Base-by-base conservation (phyloP, 2,797 vertebrate genomes). In the Rhadinocentrus ornatus region DNA sequence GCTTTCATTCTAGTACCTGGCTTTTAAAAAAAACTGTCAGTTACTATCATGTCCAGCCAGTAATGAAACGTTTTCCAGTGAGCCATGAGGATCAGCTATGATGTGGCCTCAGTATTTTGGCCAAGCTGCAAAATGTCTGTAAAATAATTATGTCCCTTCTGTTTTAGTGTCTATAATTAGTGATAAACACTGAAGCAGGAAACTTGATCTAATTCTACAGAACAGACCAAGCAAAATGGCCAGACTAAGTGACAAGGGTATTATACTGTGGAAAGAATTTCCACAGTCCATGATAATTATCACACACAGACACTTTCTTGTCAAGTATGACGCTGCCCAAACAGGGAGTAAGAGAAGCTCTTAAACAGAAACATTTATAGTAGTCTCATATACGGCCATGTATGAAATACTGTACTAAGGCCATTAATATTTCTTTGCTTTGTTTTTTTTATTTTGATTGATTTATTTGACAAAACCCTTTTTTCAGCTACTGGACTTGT, bases 131-230 rank as follows among this genome's bases (percentile, higher is more conserved):
- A 71, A 78, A 74, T 78, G 78, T 85, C 81, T 46, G 66, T 66
- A 73, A 78, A 84, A 83, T 50, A 81, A 91, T 86, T 86, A 85
- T 72, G 75, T 69, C 77, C 91, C 90, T 89, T 91, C 88, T 92
- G 86, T 74, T 89, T 76, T 74, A 69, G 74, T 81, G 76, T 87
- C 91, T 90, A 89, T 85, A 91, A 92, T 92, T 90, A 84, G 73
- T 72, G 77, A 73, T 81, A 86, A 92, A 92, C 57, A 63, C 68
- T 65, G 77, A 78, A 72, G 52, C 62, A 48, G 77, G 64, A 58
- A 71, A 77, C 84, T 89, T 62, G 71, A 91, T 90, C 82, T 84
- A 83, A 86, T 90, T 88, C 86, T 83, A 88, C 86, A 78, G 82
- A 88, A 86, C 76, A 73, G 75, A 84, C 44, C 4, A 34, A 78